Conservation (phyloP, 2,797 vertebrate species). For the Clarias fuscus region DNA sequence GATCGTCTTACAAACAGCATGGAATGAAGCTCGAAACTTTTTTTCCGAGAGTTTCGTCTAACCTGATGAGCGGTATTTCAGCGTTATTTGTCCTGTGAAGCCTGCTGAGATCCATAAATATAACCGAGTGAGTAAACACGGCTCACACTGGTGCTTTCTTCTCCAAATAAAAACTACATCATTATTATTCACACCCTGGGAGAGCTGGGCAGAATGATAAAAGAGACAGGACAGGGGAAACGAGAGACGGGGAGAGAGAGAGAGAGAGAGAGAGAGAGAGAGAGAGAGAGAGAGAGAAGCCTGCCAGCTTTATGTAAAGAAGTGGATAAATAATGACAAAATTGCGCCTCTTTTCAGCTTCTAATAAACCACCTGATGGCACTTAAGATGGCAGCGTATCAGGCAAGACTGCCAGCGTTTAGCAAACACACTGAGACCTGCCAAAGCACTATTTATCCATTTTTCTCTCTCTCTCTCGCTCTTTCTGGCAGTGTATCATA, state of each 20-base stretch:
- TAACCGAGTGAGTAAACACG: constrained; percentile 19
- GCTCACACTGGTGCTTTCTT: constrained; percentile 50
- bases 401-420: constrained; percentile 64
- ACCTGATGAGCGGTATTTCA: constrained; percentile 1
- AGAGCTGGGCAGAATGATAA: constrained; percentile 20
- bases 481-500: constrained; percentile 31
- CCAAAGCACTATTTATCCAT: constrained; percentile 56
- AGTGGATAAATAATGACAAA: constrained; percentile 49
- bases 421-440: constrained; percentile 57
- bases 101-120: constrained; percentile 28
- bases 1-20: neutral
- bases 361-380: constrained; percentile 59
- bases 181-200: constrained; percentile 55
- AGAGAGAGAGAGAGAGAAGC: neutral
- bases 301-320: constrained; percentile 52
- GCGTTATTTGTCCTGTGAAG: neutral
- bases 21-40: neutral
- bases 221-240: constrained; percentile 7
- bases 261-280: neutral
- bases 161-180: constrained; percentile 56
- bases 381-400: constrained; percentile 54
- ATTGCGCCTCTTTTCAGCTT: constrained; percentile 33
- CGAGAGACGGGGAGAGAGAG: neutral
- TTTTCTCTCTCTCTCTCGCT: constrained; percentile 34
- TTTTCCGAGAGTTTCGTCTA: neutral